A percentile compares a stretch with the other conserved stretches of the same genome.
Evolutionary conservation across 2,113 vertebrate genomes (phyloP).

Genomic region (Cervus canadensis): DNA sequence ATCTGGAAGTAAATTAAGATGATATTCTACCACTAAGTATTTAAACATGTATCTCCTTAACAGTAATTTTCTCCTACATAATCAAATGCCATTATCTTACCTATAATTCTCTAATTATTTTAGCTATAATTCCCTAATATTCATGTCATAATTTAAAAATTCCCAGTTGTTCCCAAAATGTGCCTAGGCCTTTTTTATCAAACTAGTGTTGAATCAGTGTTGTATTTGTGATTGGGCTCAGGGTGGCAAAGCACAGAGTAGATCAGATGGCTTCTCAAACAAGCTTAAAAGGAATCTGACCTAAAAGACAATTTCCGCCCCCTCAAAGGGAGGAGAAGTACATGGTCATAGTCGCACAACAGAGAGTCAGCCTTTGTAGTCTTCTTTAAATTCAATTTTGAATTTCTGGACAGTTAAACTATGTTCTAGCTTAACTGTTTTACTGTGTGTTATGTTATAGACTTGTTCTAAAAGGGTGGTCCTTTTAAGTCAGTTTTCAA

Average conservation of each 20-base stretch:
- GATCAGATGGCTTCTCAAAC: not conserved
- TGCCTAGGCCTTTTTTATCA: constrained; percentile 12
- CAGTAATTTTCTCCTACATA: not conserved
- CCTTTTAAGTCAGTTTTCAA: not conserved
- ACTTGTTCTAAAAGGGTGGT: not conserved
- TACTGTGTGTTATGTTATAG: not conserved
- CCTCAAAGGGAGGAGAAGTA: not conserved
- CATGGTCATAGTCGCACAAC: not conserved
- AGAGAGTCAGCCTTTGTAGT: not conserved
- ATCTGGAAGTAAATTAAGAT: not conserved
- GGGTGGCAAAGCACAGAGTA: not conserved
- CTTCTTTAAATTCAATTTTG: not conserved
- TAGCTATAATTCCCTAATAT: not conserved
- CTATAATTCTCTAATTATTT: not conserved
- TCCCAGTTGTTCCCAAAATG: not conserved
- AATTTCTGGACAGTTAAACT: not conserved
- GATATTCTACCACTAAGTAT: not conserved
- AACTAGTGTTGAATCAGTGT: not conserved
- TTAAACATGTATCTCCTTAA: not conserved
- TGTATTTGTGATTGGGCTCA: not conserved
- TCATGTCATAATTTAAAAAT: not conserved
- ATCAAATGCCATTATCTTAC: not conserved
- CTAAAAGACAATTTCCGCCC: not conserved
- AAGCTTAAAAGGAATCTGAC: not conserved
- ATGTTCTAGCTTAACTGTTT: not conserved